These are phyloP conservation scores for Heptranchias perlo DNA, from an alignment of 2,113 vertebrate species.

Conservation along the genomic window DNA sequence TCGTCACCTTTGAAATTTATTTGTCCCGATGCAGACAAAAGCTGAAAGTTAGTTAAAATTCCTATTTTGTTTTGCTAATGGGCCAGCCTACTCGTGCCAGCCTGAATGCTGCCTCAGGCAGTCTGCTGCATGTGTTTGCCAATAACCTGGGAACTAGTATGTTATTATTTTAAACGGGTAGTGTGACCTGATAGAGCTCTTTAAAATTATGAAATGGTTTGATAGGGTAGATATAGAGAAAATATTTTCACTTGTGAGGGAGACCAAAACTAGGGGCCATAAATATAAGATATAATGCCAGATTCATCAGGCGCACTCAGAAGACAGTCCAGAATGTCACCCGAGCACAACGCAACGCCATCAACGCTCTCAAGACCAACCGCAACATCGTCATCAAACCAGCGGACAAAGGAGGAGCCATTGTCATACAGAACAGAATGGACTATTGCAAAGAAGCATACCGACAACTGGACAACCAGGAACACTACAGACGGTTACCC, in stretches of 20 bases:
- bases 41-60: background rate
- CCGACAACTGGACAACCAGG: too few species aligned
- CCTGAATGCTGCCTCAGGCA: background rate
- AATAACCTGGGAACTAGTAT: background rate
- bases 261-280: background rate
- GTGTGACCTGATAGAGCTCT: background rate
- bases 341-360: too few species aligned
- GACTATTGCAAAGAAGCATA: too few species aligned
- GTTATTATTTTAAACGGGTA: background rate
- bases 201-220: background rate
- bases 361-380: too few species aligned
- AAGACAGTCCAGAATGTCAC: too few species aligned
- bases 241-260: background rate
- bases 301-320: too few species aligned
- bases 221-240: background rate
- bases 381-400: too few species aligned
- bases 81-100: background rate
- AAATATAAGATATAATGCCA: background rate
- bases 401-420: too few species aligned
- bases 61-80: background rate
- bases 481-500: too few species aligned
- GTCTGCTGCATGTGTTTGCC: background rate
- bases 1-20: background rate
- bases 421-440: too few species aligned
- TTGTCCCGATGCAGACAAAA: background rate